Conservation (phyloP, 2,113 vertebrate genomes). For the Gulo gulo region DNA sequence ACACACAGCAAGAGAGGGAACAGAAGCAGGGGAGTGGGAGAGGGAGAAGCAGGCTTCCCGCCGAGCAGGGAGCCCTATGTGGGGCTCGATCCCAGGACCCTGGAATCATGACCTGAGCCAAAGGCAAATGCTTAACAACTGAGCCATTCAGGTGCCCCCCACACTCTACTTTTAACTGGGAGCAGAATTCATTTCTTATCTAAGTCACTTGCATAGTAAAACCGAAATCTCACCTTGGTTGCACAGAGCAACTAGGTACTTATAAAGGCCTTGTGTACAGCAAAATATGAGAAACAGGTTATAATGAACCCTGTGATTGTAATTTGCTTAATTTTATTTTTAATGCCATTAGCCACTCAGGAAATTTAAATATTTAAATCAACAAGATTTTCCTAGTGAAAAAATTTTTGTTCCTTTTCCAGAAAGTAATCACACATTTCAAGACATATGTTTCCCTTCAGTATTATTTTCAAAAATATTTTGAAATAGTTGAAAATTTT, state of each 20-base stretch:
- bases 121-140: no score
- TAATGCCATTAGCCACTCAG: background rate
- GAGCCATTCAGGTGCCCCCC: no score
- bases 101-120: no score
- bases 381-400: background rate
- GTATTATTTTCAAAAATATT: background rate
- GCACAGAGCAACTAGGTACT: background rate
- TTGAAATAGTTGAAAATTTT: background rate
- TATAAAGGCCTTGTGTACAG: background rate
- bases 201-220: background rate
- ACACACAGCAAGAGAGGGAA: no score
- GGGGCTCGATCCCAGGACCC: no score
- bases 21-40: no score
- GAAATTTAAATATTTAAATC: conserved; percentile 33
- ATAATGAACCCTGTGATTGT: background rate
- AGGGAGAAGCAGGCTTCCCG: no score
- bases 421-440: background rate
- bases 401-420: background rate
- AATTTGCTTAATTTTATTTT: conserved; percentile 9
- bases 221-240: background rate
- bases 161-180: background rate
- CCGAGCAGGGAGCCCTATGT: no score
- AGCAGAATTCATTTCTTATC: background rate
- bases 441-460: background rate
- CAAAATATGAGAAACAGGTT: background rate